Percentiles rank a stretch among this genome's conserved stretches.
phyloP scores from a whole-genome alignment of 2,113 vertebrate species.

The Thinocorus orbignyianus region DNA sequence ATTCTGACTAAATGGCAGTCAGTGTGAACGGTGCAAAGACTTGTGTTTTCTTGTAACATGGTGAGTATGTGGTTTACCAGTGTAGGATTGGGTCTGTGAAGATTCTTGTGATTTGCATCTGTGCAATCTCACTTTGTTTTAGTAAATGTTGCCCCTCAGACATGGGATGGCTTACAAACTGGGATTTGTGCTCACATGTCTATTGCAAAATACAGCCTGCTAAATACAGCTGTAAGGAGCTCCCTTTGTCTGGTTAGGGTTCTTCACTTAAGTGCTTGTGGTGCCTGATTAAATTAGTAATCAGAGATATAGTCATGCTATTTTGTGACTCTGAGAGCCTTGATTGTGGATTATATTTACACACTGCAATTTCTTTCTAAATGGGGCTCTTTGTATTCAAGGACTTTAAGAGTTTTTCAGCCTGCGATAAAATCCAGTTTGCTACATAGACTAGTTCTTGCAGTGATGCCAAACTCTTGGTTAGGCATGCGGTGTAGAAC shows the following conservation, averaged over 20 bases:
- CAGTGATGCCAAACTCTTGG: conserved; percentile 47
- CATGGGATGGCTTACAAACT: conserved; percentile 17
- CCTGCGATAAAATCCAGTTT: conserved; percentile 57
- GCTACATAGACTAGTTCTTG: not conserved
- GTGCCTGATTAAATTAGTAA: conserved; percentile 76
- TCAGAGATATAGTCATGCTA: conserved; percentile 72
- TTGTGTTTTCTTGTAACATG: not conserved
- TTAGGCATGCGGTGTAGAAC: not conserved
- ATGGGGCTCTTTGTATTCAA: conserved; percentile 74
- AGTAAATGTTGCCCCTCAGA: conserved; percentile 9
- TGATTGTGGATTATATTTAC: conserved; percentile 79
- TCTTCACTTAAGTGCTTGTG: conserved; percentile 66
- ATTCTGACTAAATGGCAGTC: not conserved
- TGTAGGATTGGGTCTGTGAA: not conserved
- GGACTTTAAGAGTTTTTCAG: conserved; percentile 63
- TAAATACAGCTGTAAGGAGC: conserved; percentile 27
- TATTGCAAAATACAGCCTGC: not conserved
- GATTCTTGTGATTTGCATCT: not conserved
- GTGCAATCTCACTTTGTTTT: not conserved
- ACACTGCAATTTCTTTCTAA: conserved; percentile 77
- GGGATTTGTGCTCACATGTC: not conserved
- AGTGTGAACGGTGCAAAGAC: not conserved
- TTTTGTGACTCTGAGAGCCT: conserved; percentile 75
- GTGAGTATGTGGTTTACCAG: fast-evolving
- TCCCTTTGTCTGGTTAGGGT: conserved; percentile 57